Evolutionary conservation across 2,797 vertebrate genomes (phyloP).

Genomic region (Clarias laeviceps): DNA sequence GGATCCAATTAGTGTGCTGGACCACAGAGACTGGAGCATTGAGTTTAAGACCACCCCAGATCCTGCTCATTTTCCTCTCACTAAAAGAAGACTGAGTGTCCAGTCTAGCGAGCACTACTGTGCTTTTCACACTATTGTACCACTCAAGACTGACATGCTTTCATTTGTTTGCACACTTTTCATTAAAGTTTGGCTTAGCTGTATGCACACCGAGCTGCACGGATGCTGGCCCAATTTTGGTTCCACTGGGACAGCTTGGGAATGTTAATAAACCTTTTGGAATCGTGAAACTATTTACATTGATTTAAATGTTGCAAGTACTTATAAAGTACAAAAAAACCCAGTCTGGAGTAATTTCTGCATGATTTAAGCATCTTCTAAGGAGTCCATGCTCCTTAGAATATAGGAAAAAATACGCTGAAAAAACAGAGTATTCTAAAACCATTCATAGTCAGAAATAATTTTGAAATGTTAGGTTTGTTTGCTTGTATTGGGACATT

Average conservation of each 20-base stretch:
- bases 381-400: too few species aligned
- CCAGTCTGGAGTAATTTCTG: neutral
- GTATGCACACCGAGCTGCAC: neutral
- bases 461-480: neutral
- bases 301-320: neutral
- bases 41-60: constrained; percentile 54
- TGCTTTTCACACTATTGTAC: constrained; percentile 34
- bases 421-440: neutral
- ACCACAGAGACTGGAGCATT: constrained; percentile 37
- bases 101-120: constrained; percentile 39
- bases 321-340: neutral
- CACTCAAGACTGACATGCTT: constrained; percentile 19
- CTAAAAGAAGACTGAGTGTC: constrained; percentile 36
- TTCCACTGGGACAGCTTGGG: neutral
- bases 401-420: neutral
- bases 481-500: neutral
- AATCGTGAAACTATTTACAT: neutral
- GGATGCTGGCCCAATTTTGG: neutral
- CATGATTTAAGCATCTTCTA: neutral
- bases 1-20: constrained; percentile 50
- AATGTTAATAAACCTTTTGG: neutral
- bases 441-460: neutral
- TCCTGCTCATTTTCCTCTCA: constrained; percentile 42
- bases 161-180: constrained; percentile 45
- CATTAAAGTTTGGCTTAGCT: constrained; percentile 16